Evolutionary conservation across 1,140 invertebrate species (phyloP).

Genomic region (Melanaphis sacchari): DNA sequence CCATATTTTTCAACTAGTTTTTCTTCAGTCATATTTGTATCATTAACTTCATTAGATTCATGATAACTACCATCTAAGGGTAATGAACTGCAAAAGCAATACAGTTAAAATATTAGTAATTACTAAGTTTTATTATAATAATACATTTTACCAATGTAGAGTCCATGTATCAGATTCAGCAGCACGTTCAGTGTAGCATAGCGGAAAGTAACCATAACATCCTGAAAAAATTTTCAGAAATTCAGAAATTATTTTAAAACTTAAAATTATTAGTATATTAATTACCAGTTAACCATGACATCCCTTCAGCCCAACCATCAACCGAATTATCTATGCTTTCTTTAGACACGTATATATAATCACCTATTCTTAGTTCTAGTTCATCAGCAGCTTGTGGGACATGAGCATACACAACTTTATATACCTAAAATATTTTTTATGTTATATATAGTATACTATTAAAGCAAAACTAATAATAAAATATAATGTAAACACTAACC

Average conservation of each 20-base stretch:
- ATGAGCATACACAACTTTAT: conserved; percentile 82
- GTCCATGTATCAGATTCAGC: conserved; percentile 92
- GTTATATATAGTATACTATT: neutral
- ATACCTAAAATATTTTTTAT: conserved; percentile 68
- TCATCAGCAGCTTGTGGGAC: conserved; percentile 80
- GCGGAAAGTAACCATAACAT: conserved; percentile 76
- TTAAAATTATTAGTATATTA: neutral
- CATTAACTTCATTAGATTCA: neutral
- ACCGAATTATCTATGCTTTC: conserved; percentile 75
- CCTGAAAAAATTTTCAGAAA: conserved; percentile 60
- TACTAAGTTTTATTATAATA: neutral
- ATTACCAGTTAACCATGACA: conserved; percentile 84
- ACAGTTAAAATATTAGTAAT: neutral
- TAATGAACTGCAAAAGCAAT: conserved; percentile 30
- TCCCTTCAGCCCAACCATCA: conserved; percentile 87
- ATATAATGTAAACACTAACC: conserved; percentile 65
- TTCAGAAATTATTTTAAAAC: neutral
- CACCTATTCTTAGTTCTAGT: conserved; percentile 82
- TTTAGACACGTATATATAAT: conserved; percentile 83
- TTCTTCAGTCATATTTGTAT: conserved; percentile 21
- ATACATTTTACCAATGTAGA: conserved; percentile 70
- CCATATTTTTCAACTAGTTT: conserved; percentile 32
- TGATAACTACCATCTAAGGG: conserved; percentile 39
- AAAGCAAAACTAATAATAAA: neutral
- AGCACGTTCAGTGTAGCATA: conserved; percentile 80